Percentiles rank a stretch among this genome's conserved stretches.
Conservation (phyloP, 1,140 invertebrate genomes). For the Sinella curviseta region DNA sequence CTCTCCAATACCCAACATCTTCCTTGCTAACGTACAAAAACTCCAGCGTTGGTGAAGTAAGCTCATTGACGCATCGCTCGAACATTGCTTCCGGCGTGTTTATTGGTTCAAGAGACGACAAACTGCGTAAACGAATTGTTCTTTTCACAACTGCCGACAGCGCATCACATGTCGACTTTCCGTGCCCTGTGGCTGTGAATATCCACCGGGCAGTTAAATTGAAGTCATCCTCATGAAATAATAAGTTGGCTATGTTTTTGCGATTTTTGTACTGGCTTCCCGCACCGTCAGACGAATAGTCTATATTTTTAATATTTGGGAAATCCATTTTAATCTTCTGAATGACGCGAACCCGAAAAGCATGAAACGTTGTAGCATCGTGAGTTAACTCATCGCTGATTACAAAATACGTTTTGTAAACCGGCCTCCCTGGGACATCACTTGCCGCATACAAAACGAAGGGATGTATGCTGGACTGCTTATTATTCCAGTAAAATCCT, state of each 20-base stretch:
- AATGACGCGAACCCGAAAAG: no score
- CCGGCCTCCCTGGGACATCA: conserved; percentile 52
- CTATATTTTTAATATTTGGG: neutral
- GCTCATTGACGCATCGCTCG: neutral
- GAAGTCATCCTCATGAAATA: neutral
- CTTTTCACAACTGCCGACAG: neutral
- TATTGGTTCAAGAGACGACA: neutral
- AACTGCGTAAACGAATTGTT: neutral
- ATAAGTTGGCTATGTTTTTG: conserved; percentile 26
- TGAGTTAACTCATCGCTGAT: no score
- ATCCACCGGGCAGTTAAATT: neutral
- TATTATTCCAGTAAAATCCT: conserved; percentile 50
- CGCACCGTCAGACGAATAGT: conserved; percentile 14
- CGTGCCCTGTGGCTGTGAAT: conserved; percentile 23
- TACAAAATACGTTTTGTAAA: no score
- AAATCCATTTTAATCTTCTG: neutral
- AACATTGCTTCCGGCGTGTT: neutral
- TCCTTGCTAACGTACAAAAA: neutral
- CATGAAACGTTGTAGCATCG: no score
- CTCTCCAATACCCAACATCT: neutral
- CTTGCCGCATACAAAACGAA: conserved; percentile 51
- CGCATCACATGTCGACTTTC: conserved; percentile 18
- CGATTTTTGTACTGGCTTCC: conserved; percentile 29
- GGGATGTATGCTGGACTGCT: no score
- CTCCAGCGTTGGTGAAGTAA: neutral